Evolutionary conservation across 2,888 invertebrate genomes (phyloP).

Genomic region (Noctua pronuba): DNA sequence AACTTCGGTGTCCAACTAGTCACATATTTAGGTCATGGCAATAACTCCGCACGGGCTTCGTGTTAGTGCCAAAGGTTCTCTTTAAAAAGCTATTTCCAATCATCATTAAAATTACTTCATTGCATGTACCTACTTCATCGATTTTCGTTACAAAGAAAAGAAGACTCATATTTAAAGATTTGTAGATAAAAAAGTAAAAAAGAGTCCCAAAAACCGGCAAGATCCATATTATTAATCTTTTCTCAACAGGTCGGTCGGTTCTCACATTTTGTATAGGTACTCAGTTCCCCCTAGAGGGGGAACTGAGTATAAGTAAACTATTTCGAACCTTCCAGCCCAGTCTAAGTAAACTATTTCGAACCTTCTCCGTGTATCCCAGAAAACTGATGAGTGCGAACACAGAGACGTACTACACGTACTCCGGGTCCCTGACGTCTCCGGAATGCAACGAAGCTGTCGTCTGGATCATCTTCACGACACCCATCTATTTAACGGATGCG

Average conservation of each 20-base stretch:
- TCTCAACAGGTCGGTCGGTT: background rate
- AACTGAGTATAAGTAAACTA: background rate
- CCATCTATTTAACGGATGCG: slow-evolving; percentile 78
- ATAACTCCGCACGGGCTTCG: too few relatives aligned
- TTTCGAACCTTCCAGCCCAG: background rate
- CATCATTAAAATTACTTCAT: background rate
- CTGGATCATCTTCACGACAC: slow-evolving; percentile 91
- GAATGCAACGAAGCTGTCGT: slow-evolving; percentile 93
- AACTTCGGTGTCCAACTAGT: too few relatives aligned
- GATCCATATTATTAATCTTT: background rate
- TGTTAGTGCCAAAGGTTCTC: too few relatives aligned
- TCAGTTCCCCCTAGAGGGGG: background rate
- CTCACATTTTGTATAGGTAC: background rate
- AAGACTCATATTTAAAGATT: background rate
- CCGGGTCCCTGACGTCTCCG: slow-evolving; percentile 94
- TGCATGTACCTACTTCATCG: background rate
- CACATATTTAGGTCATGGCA: too few relatives aligned
- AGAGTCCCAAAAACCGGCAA: background rate
- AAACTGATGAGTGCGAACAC: slow-evolving; percentile 90
- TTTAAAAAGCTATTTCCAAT: background rate
- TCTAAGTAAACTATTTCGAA: background rate
- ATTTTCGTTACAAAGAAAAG: background rate
- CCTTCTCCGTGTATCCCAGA: slow-evolving; percentile 66
- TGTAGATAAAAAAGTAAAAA: background rate
- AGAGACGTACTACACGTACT: slow-evolving; percentile 91